phyloP scores from a whole-genome alignment of 2,797 vertebrate genomes.

The Anguilla anguilla region DNA sequence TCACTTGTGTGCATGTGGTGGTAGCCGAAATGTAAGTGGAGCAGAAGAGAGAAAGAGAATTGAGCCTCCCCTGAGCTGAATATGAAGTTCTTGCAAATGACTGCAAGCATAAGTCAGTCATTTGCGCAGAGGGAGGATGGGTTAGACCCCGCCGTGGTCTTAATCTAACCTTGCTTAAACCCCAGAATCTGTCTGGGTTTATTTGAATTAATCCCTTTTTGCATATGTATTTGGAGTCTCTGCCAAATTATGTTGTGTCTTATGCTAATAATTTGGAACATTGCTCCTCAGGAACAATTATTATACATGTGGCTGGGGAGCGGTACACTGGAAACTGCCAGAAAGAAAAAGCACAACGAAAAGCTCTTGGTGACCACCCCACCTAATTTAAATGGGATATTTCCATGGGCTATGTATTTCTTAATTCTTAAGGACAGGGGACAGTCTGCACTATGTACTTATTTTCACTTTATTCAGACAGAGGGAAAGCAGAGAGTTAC shows the following conservation, averaged over 20 bases:
- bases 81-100: no score
- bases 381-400: no score
- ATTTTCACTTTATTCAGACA: no score
- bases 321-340: not conserved
- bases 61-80: not conserved
- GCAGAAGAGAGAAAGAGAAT: not conserved
- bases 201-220: not conserved
- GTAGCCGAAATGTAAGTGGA: no score
- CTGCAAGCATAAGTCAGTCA: no score
- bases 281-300: not conserved
- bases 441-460: no score
- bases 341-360: not conserved
- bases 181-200: not conserved
- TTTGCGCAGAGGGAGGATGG: no score
- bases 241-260: not conserved
- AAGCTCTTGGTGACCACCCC: not conserved
- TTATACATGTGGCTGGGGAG: not conserved
- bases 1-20: no score
- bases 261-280: not conserved
- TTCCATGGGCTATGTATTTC: no score
- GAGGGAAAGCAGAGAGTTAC: no score
- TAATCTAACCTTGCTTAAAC: not conserved
- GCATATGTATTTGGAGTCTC: not conserved
- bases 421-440: no score
- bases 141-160: no score